Evolutionary conservation across 2,888 invertebrate genomes (phyloP), one percentile per base, ranked within the genome.

Genomic region (Leptinotarsa haldemani): DNA sequence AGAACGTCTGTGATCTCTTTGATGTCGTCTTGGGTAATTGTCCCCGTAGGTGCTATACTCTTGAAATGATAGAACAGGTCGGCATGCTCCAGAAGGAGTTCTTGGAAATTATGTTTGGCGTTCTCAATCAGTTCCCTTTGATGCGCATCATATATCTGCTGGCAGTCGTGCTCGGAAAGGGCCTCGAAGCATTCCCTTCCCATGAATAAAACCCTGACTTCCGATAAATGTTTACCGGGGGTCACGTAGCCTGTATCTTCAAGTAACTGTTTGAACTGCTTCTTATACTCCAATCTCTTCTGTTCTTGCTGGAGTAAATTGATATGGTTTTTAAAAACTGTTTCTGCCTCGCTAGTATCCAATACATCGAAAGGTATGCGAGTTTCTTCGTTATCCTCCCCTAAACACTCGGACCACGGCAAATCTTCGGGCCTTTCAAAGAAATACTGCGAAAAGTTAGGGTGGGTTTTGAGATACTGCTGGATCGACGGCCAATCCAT

Each of bases 181-280:
- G 95, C 95, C 87, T 97, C 97, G 87, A 96, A 98, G 85, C 97
- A 97, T 87, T 97, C 97, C 56, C 97, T 91, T 0, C 97, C 98
- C 94, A 97, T 95, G 85, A 98, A 94, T 73, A 97, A 89, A 3
- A 97, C 95, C 69, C 95, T 90, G 52, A 97, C 96, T 88, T 98
- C 98, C 0, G 94, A 93, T 78, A 98, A 88, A 82, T 94, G 93
- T 88, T 97, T 97, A n/a, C 98, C 98, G 1, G 97, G 97, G 0
- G 97, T 97, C 47, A 98, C 97, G 87, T 97, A 97, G 2, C 96
- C 95, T 0, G 97, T 97, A 87, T 97, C 97, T 87, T 97, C 96
- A 71, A 98, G 90, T 22, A 98, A 90, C 84, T 95, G 94, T 87
- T 96, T 96, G 88, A 98, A 98, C 86, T 97, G 96, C 84, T 95